Conservation (phyloP, 1,140 invertebrate species). For the Euura lappo region DNA sequence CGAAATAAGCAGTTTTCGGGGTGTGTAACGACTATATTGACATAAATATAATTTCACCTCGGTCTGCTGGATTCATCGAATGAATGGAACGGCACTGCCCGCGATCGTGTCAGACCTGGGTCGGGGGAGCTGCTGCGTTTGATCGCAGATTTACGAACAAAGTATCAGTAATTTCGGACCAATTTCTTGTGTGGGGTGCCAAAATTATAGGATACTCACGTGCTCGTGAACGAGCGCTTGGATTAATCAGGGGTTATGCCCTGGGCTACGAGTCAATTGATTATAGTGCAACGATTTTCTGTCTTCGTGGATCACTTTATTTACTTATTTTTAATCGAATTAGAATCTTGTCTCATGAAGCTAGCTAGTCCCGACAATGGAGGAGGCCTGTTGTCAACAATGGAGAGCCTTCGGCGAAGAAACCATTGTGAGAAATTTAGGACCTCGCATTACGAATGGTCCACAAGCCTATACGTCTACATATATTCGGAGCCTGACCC, state of each 20-base stretch:
- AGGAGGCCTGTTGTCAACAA: no score
- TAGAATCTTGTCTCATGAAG: no score
- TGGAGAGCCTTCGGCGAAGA: no score
- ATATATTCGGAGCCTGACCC: no score
- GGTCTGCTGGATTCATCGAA: neutral
- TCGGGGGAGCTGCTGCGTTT: neutral
- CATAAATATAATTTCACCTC: neutral
- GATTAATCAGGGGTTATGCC: neutral
- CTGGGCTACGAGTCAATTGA: no score
- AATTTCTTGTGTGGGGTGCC: slow-evolving; percentile 31
- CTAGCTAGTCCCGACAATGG: no score
- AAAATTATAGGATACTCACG: slow-evolving; percentile 43
- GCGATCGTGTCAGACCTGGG: neutral
- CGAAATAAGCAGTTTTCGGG: neutral
- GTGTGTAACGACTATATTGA: neutral
- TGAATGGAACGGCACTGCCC: neutral
- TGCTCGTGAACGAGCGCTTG: neutral
- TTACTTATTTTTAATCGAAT: no score
- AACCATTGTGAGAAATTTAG: no score
- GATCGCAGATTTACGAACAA: slow-evolving; percentile 4
- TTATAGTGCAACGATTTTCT: no score
- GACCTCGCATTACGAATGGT: no score
- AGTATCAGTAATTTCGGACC: neutral
- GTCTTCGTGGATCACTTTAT: no score
- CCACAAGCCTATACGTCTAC: no score